phyloP scores from a whole-genome alignment of 1,140 invertebrate genomes.

The Brachystomella parvula region DNA sequence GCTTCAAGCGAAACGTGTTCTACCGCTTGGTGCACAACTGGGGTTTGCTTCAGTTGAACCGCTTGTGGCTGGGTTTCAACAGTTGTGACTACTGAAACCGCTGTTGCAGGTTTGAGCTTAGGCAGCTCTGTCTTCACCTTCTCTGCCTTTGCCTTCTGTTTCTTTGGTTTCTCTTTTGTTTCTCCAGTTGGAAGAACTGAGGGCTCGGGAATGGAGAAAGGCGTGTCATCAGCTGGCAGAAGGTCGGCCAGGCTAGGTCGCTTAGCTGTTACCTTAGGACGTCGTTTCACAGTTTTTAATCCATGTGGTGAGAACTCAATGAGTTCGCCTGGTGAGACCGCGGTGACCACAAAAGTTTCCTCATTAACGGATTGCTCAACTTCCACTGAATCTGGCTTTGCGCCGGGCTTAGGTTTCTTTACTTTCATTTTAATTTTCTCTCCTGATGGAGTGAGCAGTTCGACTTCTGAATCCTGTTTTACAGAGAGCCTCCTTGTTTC shows the following conservation, averaged over 20 bases:
- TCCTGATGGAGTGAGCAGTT: not conserved
- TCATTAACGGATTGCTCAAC: not conserved
- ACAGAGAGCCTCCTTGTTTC: no score
- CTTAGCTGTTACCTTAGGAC: not conserved
- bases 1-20: not conserved
- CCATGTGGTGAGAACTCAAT: no score
- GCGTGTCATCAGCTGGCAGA: not conserved
- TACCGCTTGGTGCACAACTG: not conserved
- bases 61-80: not conserved
- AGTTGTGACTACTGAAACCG: not conserved
- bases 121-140: not conserved
- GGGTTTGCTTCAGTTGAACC: not conserved
- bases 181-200: constrained; percentile 10
- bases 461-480: not conserved
- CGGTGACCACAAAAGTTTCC: not conserved
- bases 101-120: not conserved
- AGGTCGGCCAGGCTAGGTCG: not conserved
- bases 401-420: not conserved
- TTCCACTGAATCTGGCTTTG: no score
- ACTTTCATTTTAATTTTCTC: not conserved
- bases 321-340: not conserved
- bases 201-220: constrained; percentile 5
- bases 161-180: not conserved
- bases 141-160: not conserved
- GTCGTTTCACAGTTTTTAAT: not conserved